A percentile compares a stretch with the other conserved stretches of the same genome.
These are phyloP conservation scores for Sebastes paucispinis DNA, from an alignment of 2,797 vertebrate genomes.

Conservation along the genomic window DNA sequence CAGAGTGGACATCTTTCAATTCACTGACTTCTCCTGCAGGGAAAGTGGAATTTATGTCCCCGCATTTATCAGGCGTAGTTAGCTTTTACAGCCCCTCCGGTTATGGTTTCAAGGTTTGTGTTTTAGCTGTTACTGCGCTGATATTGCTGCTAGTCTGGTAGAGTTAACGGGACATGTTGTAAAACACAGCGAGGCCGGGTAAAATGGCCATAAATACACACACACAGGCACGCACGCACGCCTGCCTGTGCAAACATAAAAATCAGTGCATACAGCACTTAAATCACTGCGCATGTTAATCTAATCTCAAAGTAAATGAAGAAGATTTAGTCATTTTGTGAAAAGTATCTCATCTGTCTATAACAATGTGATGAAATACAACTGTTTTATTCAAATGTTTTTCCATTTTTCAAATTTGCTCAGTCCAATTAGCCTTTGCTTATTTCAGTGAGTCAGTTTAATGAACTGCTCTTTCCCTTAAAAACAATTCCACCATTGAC, in stretches of 20 bases:
- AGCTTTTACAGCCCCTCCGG: constrained; percentile 62
- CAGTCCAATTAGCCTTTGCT: not conserved
- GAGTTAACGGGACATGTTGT: not conserved
- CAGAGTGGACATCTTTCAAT: constrained; percentile 61
- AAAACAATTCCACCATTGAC: not conserved
- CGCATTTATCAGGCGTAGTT: constrained; percentile 70
- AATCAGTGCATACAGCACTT: not conserved
- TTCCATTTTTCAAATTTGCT: not conserved
- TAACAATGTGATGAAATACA: not conserved
- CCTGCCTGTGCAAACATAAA: not conserved
- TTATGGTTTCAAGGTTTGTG: constrained; percentile 64
- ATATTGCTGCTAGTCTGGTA: constrained; percentile 35
- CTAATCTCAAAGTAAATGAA: not conserved
- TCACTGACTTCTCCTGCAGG: constrained; percentile 49
- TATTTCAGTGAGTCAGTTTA: constrained; percentile 2
- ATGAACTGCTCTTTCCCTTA: not conserved
- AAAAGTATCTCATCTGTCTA: not conserved
- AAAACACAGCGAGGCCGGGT: not conserved
- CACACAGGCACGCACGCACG: not conserved
- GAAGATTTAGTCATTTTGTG: not conserved
- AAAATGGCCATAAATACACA: not conserved
- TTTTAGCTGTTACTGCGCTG: constrained; percentile 43
- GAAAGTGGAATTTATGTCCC: constrained; percentile 69
- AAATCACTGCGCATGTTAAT: not conserved
- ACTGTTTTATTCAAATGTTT: not conserved